These are phyloP conservation scores for Eptesicus fuscus DNA, from an alignment of 2,113 vertebrate genomes.

Conservation along the genomic window DNA sequence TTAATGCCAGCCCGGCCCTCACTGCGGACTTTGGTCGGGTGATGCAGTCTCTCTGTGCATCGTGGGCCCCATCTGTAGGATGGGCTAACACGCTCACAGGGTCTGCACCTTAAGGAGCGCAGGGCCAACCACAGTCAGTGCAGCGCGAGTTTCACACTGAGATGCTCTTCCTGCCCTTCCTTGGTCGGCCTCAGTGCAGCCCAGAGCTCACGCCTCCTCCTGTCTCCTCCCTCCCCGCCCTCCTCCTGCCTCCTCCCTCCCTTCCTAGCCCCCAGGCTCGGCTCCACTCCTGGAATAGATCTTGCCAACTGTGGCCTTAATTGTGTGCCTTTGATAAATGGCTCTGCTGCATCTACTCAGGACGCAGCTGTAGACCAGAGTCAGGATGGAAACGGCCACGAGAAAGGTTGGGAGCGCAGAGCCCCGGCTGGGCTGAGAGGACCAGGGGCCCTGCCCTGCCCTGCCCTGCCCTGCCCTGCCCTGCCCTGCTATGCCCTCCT, in stretches of 20 bases:
- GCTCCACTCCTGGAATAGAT: conserved; percentile 41
- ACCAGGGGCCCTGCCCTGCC: neutral
- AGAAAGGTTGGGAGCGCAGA: neutral
- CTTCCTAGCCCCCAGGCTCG: neutral
- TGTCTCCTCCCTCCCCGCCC: neutral
- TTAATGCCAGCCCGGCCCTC: neutral
- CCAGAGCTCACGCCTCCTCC: neutral
- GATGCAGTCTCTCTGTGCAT: fast-evolving
- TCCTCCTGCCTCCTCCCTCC: neutral
- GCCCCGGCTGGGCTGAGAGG: neutral
- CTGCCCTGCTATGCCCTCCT: neutral
- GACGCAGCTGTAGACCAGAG: neutral
- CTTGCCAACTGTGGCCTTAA: conserved; percentile 54
- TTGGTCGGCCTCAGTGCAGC: neutral
- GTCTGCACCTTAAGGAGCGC: fast-evolving
- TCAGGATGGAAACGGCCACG: neutral
- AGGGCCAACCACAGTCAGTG: fast-evolving
- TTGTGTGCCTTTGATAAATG: conserved; percentile 64
- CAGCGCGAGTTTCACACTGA: fast-evolving
- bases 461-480: no score
- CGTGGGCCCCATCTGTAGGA: neutral
- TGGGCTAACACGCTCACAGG: neutral
- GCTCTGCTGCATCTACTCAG: conserved; percentile 50
- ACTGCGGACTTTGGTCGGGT: neutral
- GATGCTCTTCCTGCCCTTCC: neutral